A percentile compares a stretch with the other conserved stretches of the same genome.
Conservation (phyloP, 2,888 invertebrate genomes). For the Pseudococcus viburni region DNA sequence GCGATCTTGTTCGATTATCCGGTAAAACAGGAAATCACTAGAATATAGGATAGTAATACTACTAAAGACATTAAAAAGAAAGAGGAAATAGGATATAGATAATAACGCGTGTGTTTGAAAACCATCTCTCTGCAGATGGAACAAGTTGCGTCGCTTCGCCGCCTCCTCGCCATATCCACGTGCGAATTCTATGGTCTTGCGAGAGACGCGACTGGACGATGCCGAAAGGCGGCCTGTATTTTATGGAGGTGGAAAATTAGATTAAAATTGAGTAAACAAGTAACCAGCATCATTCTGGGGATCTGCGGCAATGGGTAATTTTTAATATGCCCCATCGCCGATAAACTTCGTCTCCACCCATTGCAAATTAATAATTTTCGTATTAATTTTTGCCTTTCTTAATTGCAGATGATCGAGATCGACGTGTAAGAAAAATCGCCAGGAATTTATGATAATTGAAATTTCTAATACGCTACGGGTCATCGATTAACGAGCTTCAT, state of each 20-base stretch:
- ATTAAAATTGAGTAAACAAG: conserved; percentile 61
- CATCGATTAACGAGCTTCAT: not conserved
- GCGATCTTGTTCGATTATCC: conserved; percentile 60
- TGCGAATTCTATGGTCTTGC: conserved; percentile 51
- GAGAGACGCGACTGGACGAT: conserved; percentile 11
- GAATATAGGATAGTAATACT: conserved; percentile 66
- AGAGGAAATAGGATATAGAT: conserved; percentile 66
- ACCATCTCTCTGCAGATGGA: conserved; percentile 53
- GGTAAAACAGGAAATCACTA: conserved; percentile 64
- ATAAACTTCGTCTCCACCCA: conserved; percentile 24
- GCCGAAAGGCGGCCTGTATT: conserved; percentile 44
- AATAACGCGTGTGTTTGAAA: conserved; percentile 60
- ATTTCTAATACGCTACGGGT: conserved; percentile 26
- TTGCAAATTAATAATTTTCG: conserved; percentile 45
- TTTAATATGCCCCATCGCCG: not conserved
- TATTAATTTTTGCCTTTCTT: not conserved
- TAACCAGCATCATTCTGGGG: not conserved
- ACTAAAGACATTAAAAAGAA: conserved; percentile 65
- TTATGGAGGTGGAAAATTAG: conserved; percentile 56
- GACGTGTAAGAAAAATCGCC: conserved; percentile 1
- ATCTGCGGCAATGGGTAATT: not conserved
- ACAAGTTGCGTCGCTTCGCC: conserved; percentile 17
- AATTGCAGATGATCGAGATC: not conserved
- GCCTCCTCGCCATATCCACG: conserved; percentile 28
- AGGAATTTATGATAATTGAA: conserved; percentile 55